Evolutionary conservation across 2,113 vertebrate genomes (phyloP), one percentile per base, ranked within the genome.

Genomic region (Lasiurus cinereus): DNA sequence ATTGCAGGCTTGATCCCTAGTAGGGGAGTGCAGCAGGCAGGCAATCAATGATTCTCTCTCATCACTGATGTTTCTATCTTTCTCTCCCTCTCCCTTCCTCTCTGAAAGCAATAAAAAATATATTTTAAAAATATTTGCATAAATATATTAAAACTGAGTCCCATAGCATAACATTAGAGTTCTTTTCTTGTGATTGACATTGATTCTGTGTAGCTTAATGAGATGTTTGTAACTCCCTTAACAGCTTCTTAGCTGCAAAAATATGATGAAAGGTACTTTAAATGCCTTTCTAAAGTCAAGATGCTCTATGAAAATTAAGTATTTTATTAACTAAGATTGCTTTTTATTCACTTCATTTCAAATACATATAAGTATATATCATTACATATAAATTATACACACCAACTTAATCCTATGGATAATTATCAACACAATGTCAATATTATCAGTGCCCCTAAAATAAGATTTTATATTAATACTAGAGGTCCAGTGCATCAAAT

Each of bases 241-340:
- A 74, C 7, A 88, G 19, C 6, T 36, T 54, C 29, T 94, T 50
- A 70, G 52, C 74, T 77, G 72, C 12, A 83, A 80, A 86, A 93
- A 70, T 76, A 79, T 64, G 64, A 78, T 39, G 29, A 91, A 88
- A 83, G 24, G 22, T 9, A 95, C 46, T 59, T 21, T 78, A 78
- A 59, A 52, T 88, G 43, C 19, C 16, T 83, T 91, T 85, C 52
- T 82, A 91, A 89, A 89, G 36, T 86, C 76, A 86, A 87, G 29
- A 56, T 66, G 8, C 14, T 39, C 56, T 83, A 7, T 74, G 39
- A 83, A 91, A 95, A 92, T 83, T 22, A 87, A 88, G n/a, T 74
- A 31, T 79, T 76, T 90, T 96, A 90, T 83, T 85, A 91, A 64
- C 4, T 78, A 77, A 22, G 12, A 74, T 10, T 69, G 16, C 8